Conservation (phyloP, 1,140 invertebrate species). For the Centruroides vittatus region DNA sequence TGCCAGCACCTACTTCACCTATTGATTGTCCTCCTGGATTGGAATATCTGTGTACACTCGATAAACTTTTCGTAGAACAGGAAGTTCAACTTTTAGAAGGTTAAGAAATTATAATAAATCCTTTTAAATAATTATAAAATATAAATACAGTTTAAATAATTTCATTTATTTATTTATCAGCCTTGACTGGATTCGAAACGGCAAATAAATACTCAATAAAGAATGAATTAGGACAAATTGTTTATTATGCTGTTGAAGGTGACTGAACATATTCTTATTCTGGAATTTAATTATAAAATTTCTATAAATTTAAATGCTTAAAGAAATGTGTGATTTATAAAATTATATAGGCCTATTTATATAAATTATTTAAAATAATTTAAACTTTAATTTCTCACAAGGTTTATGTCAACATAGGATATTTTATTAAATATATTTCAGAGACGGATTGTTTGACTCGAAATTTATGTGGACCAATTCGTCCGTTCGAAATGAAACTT, state of each 20-base stretch:
- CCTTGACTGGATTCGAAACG: conserved; percentile 69
- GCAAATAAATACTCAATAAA: conserved; percentile 73
- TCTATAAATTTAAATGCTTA: no score
- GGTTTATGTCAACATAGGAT: no score
- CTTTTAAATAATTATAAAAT: not conserved
- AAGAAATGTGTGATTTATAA: no score
- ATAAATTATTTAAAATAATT: no score
- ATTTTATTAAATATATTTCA: conserved; percentile 12
- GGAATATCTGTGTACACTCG: conserved; percentile 82
- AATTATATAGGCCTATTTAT: no score
- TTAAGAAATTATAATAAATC: conserved; percentile 27
- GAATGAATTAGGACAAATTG: conserved; percentile 52
- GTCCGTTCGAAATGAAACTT: conserved; percentile 74
- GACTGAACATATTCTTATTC: not conserved
- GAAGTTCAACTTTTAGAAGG: conserved; percentile 69
- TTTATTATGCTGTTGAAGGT: conserved; percentile 66
- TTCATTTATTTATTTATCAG: conserved; percentile 1
- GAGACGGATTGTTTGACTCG: conserved; percentile 62
- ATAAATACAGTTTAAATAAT: not conserved
- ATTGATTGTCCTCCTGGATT: conserved; percentile 75
- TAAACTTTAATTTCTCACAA: no score
- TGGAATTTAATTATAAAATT: no score
- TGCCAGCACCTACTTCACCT: conserved; percentile 49
- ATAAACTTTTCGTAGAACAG: conserved; percentile 73
- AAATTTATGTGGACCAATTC: conserved; percentile 55